Evolutionary conservation across 2,888 invertebrate species (phyloP), one percentile per base, ranked within the genome.

Genomic region (Napeogenes inachia): DNA sequence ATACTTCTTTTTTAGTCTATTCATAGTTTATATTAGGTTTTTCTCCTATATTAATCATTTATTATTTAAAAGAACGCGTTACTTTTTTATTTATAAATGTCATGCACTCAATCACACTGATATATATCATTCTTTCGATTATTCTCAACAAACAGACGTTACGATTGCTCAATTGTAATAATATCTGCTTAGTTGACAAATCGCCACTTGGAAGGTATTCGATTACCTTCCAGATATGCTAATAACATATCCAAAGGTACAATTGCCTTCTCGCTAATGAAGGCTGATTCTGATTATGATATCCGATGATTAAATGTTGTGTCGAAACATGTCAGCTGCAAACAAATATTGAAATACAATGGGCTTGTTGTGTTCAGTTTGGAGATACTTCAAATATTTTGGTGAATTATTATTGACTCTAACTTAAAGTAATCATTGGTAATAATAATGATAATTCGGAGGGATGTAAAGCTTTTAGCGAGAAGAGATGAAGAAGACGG

Each of bases 131-230:
- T 5, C 4, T 6, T 35, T 35, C 35, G 4, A 35, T 21, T 35
- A 35, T 6, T 59, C 54, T 21, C 4, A 50, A 45, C 45, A 6
- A 30, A 12, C 13, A 53, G 42, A 42, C 57, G 30, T 58, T 53
- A 58, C 45, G 8, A 33, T 68, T 68, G 66, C 62, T 62, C 61
- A 63, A 68, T 58, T 62, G 58, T 50, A 67, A 67, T 60, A 67
- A 70, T 66, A 72, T 71, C 70, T 70, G 73, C 71, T 68, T 70
- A 69, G 75, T 77, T 78, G 80, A 80, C 79, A 75, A 78, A 77
- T 73, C 70, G 72, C 73, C 76, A 75, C 71, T 71, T 73, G 74
- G 70, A 60, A 57, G 67, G 71, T 68, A 63, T 73, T 66, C 62
- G 68, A 67, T 73, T 71, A 70, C 74, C 63, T 70, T 68, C 70